phyloP scores from a whole-genome alignment of 2,888 invertebrate genomes.

The Encarsia formosa region DNA sequence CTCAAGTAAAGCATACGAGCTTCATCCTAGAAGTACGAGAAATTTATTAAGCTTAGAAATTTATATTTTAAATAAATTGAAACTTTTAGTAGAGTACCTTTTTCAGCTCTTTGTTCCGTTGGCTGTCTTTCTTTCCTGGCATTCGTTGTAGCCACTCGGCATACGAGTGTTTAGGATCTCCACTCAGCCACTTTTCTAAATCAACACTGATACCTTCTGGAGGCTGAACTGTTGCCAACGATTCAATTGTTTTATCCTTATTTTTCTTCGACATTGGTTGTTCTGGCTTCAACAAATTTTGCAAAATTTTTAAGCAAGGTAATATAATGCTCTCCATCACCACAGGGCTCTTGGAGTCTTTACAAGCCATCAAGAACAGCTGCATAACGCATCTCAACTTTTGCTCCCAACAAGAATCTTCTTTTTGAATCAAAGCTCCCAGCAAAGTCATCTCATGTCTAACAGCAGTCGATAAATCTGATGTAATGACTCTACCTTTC shows the following conservation, averaged over 20 bases:
- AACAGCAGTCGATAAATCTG: constrained; percentile 71
- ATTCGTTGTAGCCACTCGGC: constrained; percentile 68
- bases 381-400: constrained; percentile 84
- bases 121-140: constrained; percentile 52
- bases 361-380: constrained; percentile 76
- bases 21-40: constrained; percentile 30
- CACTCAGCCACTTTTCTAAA: constrained; percentile 69
- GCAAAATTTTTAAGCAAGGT: constrained; percentile 89
- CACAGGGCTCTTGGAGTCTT: constrained; percentile 74
- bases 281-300: constrained; percentile 71
- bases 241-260: constrained; percentile 56
- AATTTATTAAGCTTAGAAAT: neutral
- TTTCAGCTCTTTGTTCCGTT: constrained; percentile 38
- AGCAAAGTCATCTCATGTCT: constrained; percentile 86
- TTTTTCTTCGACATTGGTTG: constrained; percentile 57
- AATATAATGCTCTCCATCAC: constrained; percentile 88
- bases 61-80: constrained; percentile 1
- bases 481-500: constrained; percentile 70
- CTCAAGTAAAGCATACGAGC: constrained; percentile 58
- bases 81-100: constrained; percentile 32
- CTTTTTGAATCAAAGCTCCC: constrained; percentile 83
- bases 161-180: constrained; percentile 67
- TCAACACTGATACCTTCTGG: constrained; percentile 66
- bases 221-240: constrained; percentile 55
- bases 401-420: constrained; percentile 94